Evolutionary conservation across 1,140 invertebrate species (phyloP).

Genomic region (Watersipora subatra): DNA sequence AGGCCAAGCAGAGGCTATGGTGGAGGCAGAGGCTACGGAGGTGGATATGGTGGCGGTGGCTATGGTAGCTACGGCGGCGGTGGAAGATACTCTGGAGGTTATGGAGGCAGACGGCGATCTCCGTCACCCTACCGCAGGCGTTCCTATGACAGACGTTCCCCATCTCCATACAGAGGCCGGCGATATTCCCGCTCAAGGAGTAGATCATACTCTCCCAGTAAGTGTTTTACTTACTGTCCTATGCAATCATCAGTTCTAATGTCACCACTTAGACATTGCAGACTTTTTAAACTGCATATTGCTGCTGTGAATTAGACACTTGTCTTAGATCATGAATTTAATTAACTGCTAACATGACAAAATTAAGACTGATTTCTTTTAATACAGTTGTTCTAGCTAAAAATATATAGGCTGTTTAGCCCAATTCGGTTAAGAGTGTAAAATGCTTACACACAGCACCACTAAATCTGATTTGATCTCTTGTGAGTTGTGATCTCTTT

Average conservation of each 20-base stretch:
- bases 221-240: constrained; percentile 35
- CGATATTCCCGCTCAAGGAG: constrained; percentile 64
- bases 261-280: background rate
- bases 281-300: background rate
- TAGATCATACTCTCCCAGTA: constrained; percentile 62
- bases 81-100: constrained; percentile 14
- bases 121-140: constrained; percentile 49
- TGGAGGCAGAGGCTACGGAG: constrained; percentile 13
- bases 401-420: too few relatives aligned
- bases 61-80: constrained; percentile 16
- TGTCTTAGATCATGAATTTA: background rate
- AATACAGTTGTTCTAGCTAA: background rate
- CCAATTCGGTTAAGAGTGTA: too few relatives aligned
- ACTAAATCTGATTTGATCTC: too few relatives aligned
- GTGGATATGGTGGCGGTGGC: constrained; percentile 22
- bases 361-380: background rate
- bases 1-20: constrained; percentile 2
- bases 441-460: too few relatives aligned
- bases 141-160: constrained; percentile 9
- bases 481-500: too few relatives aligned
- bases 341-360: background rate
- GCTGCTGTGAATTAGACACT: background rate
- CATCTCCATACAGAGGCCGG: constrained; percentile 2
- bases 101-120: constrained; percentile 41
- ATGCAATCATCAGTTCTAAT: background rate